These are phyloP conservation scores for Melanaphis sacchari DNA, from an alignment of 1,140 invertebrate genomes.

Conservation along the genomic window DNA sequence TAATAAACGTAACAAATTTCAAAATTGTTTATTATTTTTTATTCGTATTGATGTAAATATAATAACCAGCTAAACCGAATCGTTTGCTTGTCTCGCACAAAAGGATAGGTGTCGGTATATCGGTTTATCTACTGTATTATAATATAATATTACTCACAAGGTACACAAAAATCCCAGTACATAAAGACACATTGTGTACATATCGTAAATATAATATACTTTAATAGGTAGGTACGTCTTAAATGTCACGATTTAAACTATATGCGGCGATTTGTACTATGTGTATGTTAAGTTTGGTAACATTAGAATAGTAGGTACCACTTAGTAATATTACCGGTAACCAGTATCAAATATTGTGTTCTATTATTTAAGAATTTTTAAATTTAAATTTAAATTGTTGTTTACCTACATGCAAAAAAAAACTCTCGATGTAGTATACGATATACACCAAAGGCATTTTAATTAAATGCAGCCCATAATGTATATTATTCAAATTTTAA, in stretches of 20 bases:
- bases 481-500: neutral
- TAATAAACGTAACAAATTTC: conserved; percentile 9
- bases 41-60: neutral
- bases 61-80: neutral
- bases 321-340: too few relatives aligned
- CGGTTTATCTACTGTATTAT: neutral
- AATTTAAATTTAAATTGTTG: neutral
- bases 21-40: neutral
- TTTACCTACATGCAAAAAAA: neutral
- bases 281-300: too few relatives aligned
- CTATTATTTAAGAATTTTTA: neutral
- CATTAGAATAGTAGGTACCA: too few relatives aligned
- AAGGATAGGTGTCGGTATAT: neutral
- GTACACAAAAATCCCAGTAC: neutral
- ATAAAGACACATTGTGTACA: neutral
- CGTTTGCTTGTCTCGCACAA: neutral
- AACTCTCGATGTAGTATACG: neutral
- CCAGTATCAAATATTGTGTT: neutral
- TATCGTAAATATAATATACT: neutral
- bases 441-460: neutral
- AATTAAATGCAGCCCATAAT: neutral
- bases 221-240: neutral
- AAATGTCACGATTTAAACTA: neutral
- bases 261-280: neutral
- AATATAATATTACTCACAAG: neutral